Evolutionary conservation across 1,140 invertebrate species (phyloP), one percentile per base, ranked within the genome.

Genomic region (Archegozetes longisetosus): DNA sequence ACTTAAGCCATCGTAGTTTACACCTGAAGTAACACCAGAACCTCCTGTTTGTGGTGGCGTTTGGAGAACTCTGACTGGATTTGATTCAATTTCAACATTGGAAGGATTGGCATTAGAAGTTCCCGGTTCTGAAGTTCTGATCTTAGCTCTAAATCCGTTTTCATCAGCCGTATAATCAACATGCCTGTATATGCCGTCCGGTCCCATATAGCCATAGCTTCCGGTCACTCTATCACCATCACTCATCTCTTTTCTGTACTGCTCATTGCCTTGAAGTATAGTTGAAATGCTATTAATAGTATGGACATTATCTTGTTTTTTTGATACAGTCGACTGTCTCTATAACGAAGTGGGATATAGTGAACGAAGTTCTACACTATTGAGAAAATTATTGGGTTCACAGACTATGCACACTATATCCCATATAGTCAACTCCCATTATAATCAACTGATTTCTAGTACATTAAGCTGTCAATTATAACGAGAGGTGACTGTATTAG

Each of bases 131-230:
- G 62, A 62, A 24, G 59, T 61, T 3, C 53, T 29, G 1, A 64
- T 61, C 26, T 57, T 64, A 6, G 62, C 62, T 58, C 75, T 68
- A 50, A 57, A 67, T 23, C 66, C 66, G 24, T 63, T 47, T 0
- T 51, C 64, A 46, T 65, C 66, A 55, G 66, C 66, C 28, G 64
- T 23, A 48, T 67, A 67, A 46, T 67, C 61, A 6, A 67, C 65
- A 22, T 51, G 50, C 24, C 66, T 23, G 25, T 65, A 65, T 2
- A 63, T 14, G 3, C 66, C 66, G 26, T 63, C 26, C 20, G 65
- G 52, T 50, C 62, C 66, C 2, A 53, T 51, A 46, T 65, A 65
- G 1, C 64, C 64, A 49, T 67, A 67, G 1, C 61, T 60, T 2
- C 66, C 66, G 23, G 22, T 58, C 29, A 73, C 40, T 14, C 28